These are phyloP conservation scores for Margarornis squamiger DNA, from an alignment of 2,797 vertebrate genomes.

Conservation along the genomic window DNA sequence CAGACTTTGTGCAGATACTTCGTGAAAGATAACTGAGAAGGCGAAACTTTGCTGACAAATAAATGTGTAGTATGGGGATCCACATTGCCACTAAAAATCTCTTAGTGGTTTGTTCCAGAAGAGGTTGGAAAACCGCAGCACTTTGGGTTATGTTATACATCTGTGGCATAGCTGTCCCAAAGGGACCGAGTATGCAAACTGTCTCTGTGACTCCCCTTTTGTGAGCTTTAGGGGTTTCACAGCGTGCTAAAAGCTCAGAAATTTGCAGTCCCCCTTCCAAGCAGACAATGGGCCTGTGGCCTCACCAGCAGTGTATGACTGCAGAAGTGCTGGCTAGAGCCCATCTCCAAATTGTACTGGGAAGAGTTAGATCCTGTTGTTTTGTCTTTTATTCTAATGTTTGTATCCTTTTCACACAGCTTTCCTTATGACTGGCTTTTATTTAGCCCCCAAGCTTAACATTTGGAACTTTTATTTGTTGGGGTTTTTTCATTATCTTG, in stretches of 20 bases:
- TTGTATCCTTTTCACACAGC: constrained; percentile 26
- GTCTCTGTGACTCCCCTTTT: not conserved
- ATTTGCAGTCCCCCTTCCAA: not conserved
- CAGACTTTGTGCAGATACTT: not conserved
- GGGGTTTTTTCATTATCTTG: not conserved
- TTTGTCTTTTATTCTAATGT: constrained; percentile 15
- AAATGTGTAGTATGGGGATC: not conserved
- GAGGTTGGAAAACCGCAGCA: not conserved
- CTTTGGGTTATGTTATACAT: not conserved
- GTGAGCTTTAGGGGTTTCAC: not conserved
- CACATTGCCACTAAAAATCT: not conserved
- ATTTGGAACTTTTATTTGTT: constrained; percentile 30
- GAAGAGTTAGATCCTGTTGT: not conserved
- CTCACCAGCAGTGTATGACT: not conserved
- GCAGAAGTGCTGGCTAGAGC: not conserved
- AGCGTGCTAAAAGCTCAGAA: not conserved
- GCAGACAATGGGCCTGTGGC: constrained; percentile 28
- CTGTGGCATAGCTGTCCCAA: not conserved
- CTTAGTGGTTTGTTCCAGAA: not conserved
- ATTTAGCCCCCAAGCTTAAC: constrained; percentile 58
- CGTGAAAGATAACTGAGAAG: not conserved
- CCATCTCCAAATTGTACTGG: not conserved
- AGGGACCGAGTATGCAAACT: not conserved
- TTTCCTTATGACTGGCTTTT: constrained; percentile 25
- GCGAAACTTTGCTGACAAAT: not conserved